These are phyloP conservation scores for Hirtodrosophila alboralis DNA, from an alignment of 2,888 invertebrate genomes.

Conservation along the genomic window DNA sequence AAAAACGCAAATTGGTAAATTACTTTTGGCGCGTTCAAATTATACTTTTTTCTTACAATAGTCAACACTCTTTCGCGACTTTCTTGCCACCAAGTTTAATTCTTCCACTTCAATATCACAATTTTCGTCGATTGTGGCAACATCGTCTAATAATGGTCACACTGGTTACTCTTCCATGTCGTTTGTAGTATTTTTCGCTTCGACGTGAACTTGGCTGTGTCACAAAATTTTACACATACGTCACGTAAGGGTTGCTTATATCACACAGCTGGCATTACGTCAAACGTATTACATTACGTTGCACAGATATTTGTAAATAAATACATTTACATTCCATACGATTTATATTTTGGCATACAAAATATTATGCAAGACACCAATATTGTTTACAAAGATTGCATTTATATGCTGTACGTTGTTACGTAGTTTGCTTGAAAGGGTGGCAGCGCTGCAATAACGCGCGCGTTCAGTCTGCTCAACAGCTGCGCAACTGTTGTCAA, in stretches of 20 bases:
- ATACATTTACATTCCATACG: neutral
- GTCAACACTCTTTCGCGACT: slow-evolving; percentile 72
- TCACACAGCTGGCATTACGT: slow-evolving; percentile 16
- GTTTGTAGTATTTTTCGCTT: slow-evolving; percentile 26
- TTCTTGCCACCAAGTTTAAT: slow-evolving; percentile 67
- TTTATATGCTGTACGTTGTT: neutral
- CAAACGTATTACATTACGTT: neutral
- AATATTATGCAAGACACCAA: neutral
- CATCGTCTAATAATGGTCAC: slow-evolving; percentile 79
- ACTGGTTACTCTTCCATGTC: slow-evolving; percentile 33
- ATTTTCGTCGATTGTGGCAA: slow-evolving; percentile 81
- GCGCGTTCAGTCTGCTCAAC: slow-evolving; percentile 25
- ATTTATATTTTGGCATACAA: neutral
- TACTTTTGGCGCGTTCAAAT: slow-evolving; percentile 62
- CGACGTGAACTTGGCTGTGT: slow-evolving; percentile 43
- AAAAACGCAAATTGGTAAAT: slow-evolving; percentile 32
- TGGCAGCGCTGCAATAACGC: slow-evolving; percentile 35
- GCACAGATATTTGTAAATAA: neutral
- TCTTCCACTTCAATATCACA: slow-evolving; percentile 57
- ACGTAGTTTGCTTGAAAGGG: slow-evolving; percentile 21
- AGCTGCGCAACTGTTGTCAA: slow-evolving; percentile 3
- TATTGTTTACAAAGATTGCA: neutral
- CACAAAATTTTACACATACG: slow-evolving; percentile 7
- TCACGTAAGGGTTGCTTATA: slow-evolving; percentile 30
- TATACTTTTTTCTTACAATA: slow-evolving; percentile 67